Evolutionary conservation across 2,797 vertebrate genomes (phyloP).

Genomic region (Trachurus trachurus): DNA sequence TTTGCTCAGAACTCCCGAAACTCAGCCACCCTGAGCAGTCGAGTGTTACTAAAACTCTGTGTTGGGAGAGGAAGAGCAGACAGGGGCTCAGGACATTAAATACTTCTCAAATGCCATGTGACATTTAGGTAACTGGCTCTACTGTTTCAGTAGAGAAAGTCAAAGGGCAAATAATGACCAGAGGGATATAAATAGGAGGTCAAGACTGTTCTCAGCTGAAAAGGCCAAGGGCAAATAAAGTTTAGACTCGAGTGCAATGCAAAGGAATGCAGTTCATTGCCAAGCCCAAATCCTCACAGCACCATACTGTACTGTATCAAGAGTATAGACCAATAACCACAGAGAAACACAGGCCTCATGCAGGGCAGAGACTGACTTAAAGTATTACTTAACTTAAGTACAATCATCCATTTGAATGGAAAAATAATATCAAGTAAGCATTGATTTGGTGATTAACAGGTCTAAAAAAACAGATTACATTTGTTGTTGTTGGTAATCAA

Average conservation of each 20-base stretch:
- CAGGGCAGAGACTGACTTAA: not conserved
- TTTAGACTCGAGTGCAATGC: conserved; percentile 70
- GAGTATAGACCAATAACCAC: conserved; percentile 10
- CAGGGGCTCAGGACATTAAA: conserved; percentile 64
- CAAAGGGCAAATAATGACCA: conserved; percentile 84
- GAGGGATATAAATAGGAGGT: conserved; percentile 89
- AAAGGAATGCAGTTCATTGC: conserved; percentile 71
- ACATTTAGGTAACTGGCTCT: conserved; percentile 88
- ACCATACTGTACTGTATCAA: conserved; percentile 26
- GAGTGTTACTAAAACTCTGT: conserved; percentile 38
- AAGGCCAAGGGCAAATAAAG: conserved; percentile 84
- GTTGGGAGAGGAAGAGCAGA: conserved; percentile 61
- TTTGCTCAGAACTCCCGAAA: not conserved
- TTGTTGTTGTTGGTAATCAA: not conserved
- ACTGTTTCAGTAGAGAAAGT: conserved; percentile 89
- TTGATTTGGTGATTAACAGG: not conserved
- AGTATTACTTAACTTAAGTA: not conserved
- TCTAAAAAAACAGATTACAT: not conserved
- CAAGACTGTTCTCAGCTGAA: conserved; percentile 75
- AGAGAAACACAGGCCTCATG: not conserved
- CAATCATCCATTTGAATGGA: not conserved
- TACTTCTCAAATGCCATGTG: conserved; percentile 84
- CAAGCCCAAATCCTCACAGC: conserved; percentile 43
- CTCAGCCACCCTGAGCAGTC: not conserved
- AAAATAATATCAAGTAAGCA: not conserved